A percentile compares a stretch with the other conserved stretches of the same genome.
Evolutionary conservation across 2,113 vertebrate species (phyloP).

Genomic region (Nerophis ophidion): DNA sequence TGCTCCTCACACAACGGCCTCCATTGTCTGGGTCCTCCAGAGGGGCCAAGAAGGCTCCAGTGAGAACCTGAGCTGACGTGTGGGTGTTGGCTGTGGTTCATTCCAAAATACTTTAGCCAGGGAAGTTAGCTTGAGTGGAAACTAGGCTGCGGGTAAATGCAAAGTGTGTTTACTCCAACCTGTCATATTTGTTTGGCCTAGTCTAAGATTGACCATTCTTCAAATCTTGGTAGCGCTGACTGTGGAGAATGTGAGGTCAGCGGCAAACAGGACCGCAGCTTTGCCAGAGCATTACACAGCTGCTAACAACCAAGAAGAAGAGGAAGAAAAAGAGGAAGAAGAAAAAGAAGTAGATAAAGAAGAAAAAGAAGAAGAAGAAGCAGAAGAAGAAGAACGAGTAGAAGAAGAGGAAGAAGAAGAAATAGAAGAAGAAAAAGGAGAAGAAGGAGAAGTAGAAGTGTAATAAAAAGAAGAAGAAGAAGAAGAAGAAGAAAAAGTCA

Average conservation of each 20-base stretch:
- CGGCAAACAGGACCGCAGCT: neutral
- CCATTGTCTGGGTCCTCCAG: constrained; percentile 37
- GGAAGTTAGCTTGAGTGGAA: constrained; percentile 21
- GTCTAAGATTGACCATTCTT: constrained; percentile 25
- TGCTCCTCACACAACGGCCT: constrained; percentile 24
- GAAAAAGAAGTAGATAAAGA: too few species aligned
- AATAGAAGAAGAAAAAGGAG: too few species aligned
- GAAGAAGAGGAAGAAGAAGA: too few species aligned
- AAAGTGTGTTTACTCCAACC: constrained; percentile 40
- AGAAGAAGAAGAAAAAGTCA: too few species aligned
- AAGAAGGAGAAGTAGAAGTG: too few species aligned
- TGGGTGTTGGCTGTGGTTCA: constrained; percentile 58
- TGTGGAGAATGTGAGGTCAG: neutral
- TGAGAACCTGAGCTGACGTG: constrained; percentile 43
- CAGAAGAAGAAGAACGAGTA: too few species aligned
- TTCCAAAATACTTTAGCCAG: constrained; percentile 51
- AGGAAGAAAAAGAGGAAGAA: too few species aligned
- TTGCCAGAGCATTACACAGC: neutral
- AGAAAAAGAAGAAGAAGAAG: too few species aligned
- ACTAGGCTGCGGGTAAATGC: constrained; percentile 17
- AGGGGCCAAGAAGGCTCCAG: constrained; percentile 12
- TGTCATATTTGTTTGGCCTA: constrained; percentile 57
- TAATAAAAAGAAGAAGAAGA: too few species aligned
- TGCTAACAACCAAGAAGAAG: neutral
- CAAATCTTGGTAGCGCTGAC: neutral